Base-by-base conservation (phyloP, 2,888 invertebrate genomes). In the Zaprionus lineosus region DNA sequence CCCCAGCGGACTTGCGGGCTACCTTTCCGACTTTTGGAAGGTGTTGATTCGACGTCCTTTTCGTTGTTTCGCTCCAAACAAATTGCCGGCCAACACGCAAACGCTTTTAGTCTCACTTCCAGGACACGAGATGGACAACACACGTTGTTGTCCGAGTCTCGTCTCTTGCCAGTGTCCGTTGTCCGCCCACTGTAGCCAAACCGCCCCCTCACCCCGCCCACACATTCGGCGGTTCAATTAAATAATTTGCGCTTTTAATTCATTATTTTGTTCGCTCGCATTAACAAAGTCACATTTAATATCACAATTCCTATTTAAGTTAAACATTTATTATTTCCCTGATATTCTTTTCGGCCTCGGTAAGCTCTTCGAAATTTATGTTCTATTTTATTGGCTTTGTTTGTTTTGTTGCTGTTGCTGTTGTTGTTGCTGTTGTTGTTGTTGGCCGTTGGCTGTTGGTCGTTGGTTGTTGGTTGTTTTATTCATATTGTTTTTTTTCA, bases 31-130 rank as follows among this genome's bases (percentile, higher is more conserved):
- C 85, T 81, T 66, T 57, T 15, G 28, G 37, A 15, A 82, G 83
- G 85, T 78, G 78, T 84, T 84, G 74, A 82, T 78, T 82, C 82
- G 64, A 52, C 63, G 71, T 51, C 72, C 61, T 40, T 64, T 60
- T 84, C 78, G 69, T 73, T 74, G 58, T 67, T 73, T 61, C 52
- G 29, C 81, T 46, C 43, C 64, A n/a, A 59, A 74, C 85, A 74
- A 78, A 78, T 83, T 63, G 85, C 71, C 59, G 48, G 59, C 63
- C 60, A 78, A 46, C 78, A 78, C 78, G 78, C 85, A 64, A 84
- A 36, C 31, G 51, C 26, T 37, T 37, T 46, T 18, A 31, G 19
- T 34, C 39, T 4, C 36, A 37, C 41, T 46, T 16, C 26, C 21
- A 21, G 21, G 21, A 21, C 21, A 21, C 7, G 21, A 21, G 3